These are phyloP conservation scores for Plecotus auritus DNA, from an alignment of 2,113 vertebrate species.

Conservation along the genomic window DNA sequence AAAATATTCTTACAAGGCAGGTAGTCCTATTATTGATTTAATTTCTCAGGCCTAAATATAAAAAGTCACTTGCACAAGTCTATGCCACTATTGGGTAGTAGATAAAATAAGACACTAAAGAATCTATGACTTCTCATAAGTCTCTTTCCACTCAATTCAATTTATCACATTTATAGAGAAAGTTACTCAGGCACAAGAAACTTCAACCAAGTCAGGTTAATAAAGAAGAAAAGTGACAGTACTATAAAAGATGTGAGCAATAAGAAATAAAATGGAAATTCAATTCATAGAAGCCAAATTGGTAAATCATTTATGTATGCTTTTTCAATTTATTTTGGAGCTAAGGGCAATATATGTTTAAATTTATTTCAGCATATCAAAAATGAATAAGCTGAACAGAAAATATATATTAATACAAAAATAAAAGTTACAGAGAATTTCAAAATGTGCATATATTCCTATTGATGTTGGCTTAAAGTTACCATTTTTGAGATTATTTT, in stretches of 20 bases:
- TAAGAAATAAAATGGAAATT: slow-evolving; percentile 20
- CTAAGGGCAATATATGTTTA: not conserved
- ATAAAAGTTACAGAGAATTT: not conserved
- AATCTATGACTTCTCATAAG: not conserved
- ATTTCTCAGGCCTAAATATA: not conserved
- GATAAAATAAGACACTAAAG: not conserved
- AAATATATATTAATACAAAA: slow-evolving; percentile 19
- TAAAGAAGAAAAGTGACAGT: not conserved
- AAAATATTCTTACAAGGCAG: not conserved
- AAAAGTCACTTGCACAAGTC: not conserved
- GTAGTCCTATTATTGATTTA: not conserved
- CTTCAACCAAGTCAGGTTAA: not conserved
- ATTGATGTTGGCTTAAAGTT: not conserved
- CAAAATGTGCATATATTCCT: not conserved
- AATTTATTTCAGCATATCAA: not conserved
- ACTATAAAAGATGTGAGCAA: not conserved
- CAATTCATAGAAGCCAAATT: not conserved
- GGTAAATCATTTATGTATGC: not conserved
- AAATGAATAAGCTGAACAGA: not conserved
- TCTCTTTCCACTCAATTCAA: not conserved
- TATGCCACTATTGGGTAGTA: not conserved
- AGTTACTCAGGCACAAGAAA: not conserved
- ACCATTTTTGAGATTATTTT: not conserved
- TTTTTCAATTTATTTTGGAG: slow-evolving; percentile 6
- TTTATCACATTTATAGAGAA: not conserved